A percentile compares a stretch with the other conserved stretches of the same genome.
phyloP scores from a whole-genome alignment of 2,113 vertebrate genomes.

The Acrocephalus kingi region DNA sequence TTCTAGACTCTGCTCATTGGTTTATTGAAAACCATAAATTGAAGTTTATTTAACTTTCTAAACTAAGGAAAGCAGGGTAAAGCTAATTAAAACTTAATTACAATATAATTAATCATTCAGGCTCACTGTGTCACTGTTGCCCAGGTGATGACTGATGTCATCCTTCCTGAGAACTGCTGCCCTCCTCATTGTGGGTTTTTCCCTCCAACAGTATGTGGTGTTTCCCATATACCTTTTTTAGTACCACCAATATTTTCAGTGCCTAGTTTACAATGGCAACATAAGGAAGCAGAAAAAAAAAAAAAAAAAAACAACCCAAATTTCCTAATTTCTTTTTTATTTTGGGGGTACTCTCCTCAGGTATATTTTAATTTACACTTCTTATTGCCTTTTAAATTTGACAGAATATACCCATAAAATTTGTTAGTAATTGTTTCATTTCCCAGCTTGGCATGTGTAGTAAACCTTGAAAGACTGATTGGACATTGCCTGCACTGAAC shows the following conservation, averaged over 20 bases:
- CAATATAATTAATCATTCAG: slow-evolving; percentile 71
- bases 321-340: neutral
- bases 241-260: neutral
- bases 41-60: slow-evolving; percentile 81
- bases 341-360: slow-evolving; percentile 27
- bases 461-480: slow-evolving; percentile 81
- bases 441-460: slow-evolving; percentile 76
- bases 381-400: slow-evolving; percentile 77
- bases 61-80: slow-evolving; percentile 74
- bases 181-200: neutral
- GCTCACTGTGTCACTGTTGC: slow-evolving; percentile 55
- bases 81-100: slow-evolving; percentile 81
- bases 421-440: slow-evolving; percentile 82
- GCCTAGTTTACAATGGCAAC: neutral
- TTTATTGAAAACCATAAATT: slow-evolving; percentile 69
- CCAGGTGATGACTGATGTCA: slow-evolving; percentile 62
- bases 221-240: neutral
- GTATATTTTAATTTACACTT: slow-evolving; percentile 73
- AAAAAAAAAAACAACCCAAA: neutral
- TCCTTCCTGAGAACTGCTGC: slow-evolving; percentile 25
- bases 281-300: neutral
- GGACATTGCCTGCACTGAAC: slow-evolving; percentile 61
- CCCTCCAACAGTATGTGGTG: neutral
- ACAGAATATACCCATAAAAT: slow-evolving; percentile 79
- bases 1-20: slow-evolving; percentile 65